Evolutionary conservation across 2,888 invertebrate genomes (phyloP), one percentile per base, ranked within the genome.

Genomic region (Amblyteles armatorius): DNA sequence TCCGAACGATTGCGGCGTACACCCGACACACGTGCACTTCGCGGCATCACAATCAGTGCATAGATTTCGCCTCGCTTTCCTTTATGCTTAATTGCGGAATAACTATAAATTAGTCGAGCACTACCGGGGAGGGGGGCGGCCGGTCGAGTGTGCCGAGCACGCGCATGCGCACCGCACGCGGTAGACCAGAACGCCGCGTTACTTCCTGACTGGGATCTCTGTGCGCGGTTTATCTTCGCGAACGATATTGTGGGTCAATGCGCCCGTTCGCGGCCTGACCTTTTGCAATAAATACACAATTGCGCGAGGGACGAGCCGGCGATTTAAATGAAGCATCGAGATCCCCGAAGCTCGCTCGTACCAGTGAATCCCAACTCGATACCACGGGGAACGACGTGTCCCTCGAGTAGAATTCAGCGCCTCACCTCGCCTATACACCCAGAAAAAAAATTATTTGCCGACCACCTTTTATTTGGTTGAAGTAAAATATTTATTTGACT

Each of bases 21-120:
- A 29, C 19, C 52, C 40, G n/a, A 50, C 71, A 81, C 72, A 78
- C 78, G 79, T 82, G 84, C 72, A 52, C 76, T 40, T 69, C 50
- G 9, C 73, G 80, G 85, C 78, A 88, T 88, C 85, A 88, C 88
- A 89, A 90, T 88, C 88, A 87, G 87, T 88, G 88, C 88, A 86
- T 87, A 87, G 86, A 88, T 89, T 89, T 89, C 88, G 89, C 90
- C 44, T 88, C 88, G 85, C 89, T 90, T 90, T 89, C 90, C 87
- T 90, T 88, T 88, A 88, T 87, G 87, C 87, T 89, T 90, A 89
- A 90, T 90, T 89, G 87, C 88, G 86, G 83, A 86, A 87, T 87
- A 85, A 86, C 84, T 79, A 87, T 87, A 78, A 87, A 87, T 87
- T 87, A 85, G 79, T 60, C 67, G 48, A n/a, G 52, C 36, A 50